Conservation (phyloP, 1,140 invertebrate genomes). For the Acromyrmex echinatior region DNA sequence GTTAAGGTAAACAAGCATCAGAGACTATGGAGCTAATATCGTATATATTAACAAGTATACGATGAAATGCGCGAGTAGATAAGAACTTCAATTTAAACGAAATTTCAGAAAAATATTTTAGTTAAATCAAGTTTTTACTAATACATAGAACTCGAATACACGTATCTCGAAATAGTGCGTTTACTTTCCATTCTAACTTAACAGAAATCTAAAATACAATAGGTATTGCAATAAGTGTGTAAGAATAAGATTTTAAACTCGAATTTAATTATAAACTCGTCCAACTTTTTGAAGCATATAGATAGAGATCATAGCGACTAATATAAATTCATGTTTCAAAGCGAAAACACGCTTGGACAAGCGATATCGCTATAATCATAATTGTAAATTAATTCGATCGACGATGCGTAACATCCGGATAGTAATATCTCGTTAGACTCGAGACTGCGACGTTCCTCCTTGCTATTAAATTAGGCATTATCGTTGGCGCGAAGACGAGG, state of each 20-base stretch:
- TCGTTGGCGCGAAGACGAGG: constrained; percentile 65
- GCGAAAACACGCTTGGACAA: constrained; percentile 1
- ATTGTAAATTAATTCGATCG: constrained; percentile 63
- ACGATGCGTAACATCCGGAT: constrained; percentile 61
- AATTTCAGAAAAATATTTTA: background rate
- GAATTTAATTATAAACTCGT: background rate
- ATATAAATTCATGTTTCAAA: background rate
- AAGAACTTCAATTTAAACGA: background rate
- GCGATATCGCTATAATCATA: constrained; percentile 39
- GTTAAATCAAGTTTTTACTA: background rate
- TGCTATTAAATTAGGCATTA: constrained; percentile 73
- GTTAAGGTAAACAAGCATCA: constrained; percentile 19
- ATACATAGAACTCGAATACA: background rate
- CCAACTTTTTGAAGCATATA: background rate
- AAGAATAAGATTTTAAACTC: background rate
- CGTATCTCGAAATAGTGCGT: background rate
- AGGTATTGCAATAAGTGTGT: background rate
- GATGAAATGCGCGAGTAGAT: background rate
- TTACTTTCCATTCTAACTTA: background rate
- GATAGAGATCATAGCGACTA: no score
- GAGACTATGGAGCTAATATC: background rate
- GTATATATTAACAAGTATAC: background rate
- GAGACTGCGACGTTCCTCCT: constrained; percentile 65
- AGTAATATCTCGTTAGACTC: constrained; percentile 67
- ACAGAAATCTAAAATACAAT: constrained; percentile 1